These are phyloP conservation scores for Dipodomys spectabilis DNA, from an alignment of 2,113 vertebrate genomes.

Conservation along the genomic window DNA sequence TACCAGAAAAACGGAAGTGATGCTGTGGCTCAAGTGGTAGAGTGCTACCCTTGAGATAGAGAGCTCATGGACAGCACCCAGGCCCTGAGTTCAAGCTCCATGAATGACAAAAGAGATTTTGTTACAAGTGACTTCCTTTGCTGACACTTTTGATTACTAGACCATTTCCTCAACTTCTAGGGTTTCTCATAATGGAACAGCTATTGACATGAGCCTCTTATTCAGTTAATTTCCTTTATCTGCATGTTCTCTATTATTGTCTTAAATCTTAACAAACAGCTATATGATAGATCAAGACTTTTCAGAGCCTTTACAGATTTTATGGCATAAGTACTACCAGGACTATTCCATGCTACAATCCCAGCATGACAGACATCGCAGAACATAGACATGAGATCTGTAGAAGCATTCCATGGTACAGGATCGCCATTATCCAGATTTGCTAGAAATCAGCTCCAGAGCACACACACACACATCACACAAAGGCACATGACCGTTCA, in stretches of 20 bases:
- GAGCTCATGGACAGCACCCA: too few relatives aligned
- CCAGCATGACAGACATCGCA: rapidly evolving
- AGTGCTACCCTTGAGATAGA: too few relatives aligned
- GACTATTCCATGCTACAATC: neutral
- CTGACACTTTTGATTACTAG: neutral
- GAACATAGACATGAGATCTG: neutral
- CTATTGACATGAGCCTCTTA: neutral
- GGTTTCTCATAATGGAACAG: neutral
- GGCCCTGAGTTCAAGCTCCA: too few relatives aligned
- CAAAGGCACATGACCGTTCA: too few relatives aligned
- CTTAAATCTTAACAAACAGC: neutral
- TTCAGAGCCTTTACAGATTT: neutral
- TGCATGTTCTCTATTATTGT: neutral
- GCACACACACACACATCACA: too few relatives aligned
- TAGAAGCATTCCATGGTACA: neutral
- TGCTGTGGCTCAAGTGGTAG: too few relatives aligned
- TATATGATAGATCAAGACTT: neutral
- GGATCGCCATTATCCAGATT: neutral
- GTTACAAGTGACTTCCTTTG: neutral
- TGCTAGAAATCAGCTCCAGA: neutral
- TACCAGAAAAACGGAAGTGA: too few relatives aligned
- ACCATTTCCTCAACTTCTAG: neutral
- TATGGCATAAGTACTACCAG: neutral
- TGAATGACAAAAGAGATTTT: neutral
- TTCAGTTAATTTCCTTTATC: neutral